Evolutionary conservation across 2,888 invertebrate genomes (phyloP), one percentile per base, ranked within the genome.

Genomic region (Andricus quercusramuli): DNA sequence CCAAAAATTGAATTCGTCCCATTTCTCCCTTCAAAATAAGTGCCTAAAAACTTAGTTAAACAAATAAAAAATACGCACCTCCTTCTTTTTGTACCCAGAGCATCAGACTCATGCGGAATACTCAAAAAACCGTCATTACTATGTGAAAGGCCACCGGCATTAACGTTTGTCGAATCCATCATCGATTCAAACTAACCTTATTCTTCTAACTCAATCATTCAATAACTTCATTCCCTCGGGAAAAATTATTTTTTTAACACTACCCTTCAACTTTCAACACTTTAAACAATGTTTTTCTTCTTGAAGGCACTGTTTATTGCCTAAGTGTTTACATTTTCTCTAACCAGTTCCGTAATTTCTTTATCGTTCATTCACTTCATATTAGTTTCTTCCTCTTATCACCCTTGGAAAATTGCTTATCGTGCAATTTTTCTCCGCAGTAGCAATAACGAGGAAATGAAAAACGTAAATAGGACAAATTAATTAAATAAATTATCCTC

Each of bases 21-120:
- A 56, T 56, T 9, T 56, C 9, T 56, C 11, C 56, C 17, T n/a
- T n/a, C 9, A n/a, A 56, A 56, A n/a, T 56, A 11, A 20, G 56
- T n/a, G 0, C 9, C n/a, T 2, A 56, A 56, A n/a, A 9, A 11
- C 9, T 9, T 17, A n/a, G 9, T 56, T 56, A 56, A 56, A 56
- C 9, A 9, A 56, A 51, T 20, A 51, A 51, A 64, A 64, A 74
- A 70, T 51, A 79, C 62, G 80, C 85, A 90, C 92, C 92, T 92
- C 80, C 92, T 89, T 32, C 92, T 89, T 86, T 92, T 92, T 15
- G 91, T 92, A 22, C 90, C 90, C 41, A 91, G 80, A 8, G 90
- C 87, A 82, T 92, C 92, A 3, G 91, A 88, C 79, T 92, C 92
- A 78, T 92, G 86, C 6, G 92, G 90, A 81, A 91, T 85, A 77